A percentile compares a stretch with the other conserved stretches of the same genome.
These are phyloP conservation scores for Rhynchopsitta pachyrhyncha DNA, from an alignment of 2,113 vertebrate species.

Conservation along the genomic window DNA sequence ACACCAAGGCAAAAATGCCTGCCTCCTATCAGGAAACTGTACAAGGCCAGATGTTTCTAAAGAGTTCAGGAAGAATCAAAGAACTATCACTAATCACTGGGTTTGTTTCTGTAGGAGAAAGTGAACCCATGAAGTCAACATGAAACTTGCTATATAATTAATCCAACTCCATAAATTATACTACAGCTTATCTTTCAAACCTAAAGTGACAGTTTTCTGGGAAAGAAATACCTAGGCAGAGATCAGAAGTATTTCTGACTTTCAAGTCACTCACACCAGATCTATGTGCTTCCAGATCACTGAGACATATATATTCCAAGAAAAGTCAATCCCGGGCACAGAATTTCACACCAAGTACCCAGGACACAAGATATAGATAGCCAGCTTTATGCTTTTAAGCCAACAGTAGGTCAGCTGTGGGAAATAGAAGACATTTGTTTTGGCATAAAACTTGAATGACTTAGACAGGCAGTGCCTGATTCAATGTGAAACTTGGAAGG, in stretches of 20 bases:
- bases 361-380: background rate
- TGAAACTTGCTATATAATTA: background rate
- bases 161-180: background rate
- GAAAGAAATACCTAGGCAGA: background rate
- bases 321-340: background rate
- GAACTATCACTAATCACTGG: background rate
- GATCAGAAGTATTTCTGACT: background rate
- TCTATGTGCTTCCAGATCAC: background rate
- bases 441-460: background rate
- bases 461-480: background rate
- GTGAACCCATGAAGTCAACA: background rate
- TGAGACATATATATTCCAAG: background rate
- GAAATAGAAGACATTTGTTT: background rate
- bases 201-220: background rate
- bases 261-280: background rate
- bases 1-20: slow-evolving; percentile 6
- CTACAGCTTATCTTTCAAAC: background rate
- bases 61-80: background rate
- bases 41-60: slow-evolving; percentile 20
- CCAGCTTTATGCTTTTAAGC: background rate
- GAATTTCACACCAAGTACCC: background rate
- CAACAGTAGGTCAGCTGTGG: background rate
- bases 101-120: slow-evolving; percentile 1
- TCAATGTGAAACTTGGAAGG: background rate
- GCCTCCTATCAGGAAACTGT: slow-evolving; percentile 5